Percentiles rank a stretch among this genome's conserved stretches.
phyloP scores from a whole-genome alignment of 2,113 vertebrate genomes.

The Phrynosoma blainvillii region DNA sequence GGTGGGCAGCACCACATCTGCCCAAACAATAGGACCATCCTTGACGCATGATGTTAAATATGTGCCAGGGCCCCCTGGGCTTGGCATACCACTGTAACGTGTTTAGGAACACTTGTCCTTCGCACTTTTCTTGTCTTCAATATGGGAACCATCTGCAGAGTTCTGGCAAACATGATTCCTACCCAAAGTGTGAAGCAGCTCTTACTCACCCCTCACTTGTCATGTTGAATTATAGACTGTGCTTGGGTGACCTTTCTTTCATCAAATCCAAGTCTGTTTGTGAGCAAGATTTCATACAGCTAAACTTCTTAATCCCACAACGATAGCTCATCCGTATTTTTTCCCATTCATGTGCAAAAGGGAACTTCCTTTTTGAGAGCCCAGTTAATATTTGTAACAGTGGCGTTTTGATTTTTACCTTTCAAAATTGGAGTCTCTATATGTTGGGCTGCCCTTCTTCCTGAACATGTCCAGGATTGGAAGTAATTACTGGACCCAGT shows the following conservation, averaged over 20 bases:
- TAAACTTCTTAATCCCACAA: neutral
- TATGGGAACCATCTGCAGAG: conserved; percentile 29
- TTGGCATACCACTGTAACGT: neutral
- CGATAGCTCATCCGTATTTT: neutral
- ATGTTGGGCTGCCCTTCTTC: no score
- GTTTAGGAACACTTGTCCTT: conserved; percentile 32
- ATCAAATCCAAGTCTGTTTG: neutral
- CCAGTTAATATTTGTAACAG: neutral
- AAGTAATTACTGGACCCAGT: neutral
- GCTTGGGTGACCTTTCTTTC: conserved; percentile 12
- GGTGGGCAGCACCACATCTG: no score
- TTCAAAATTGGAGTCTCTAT: no score
- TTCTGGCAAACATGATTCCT: conserved; percentile 13
- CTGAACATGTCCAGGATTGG: no score
- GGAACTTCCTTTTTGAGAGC: neutral
- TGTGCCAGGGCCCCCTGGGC: neutral
- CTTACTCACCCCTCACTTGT: conserved; percentile 38
- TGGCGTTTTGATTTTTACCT: no score
- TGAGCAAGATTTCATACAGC: neutral
- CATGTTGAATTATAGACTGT: conserved; percentile 23
- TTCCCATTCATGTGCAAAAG: neutral
- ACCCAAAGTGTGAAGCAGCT: conserved; percentile 20
- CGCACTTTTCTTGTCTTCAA: conserved; percentile 1
- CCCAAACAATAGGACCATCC: no score
- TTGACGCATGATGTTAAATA: neutral